Percentiles rank a stretch among this genome's conserved stretches.
phyloP scores from a whole-genome alignment of 2,888 invertebrate genomes.

The Gymnoscelis rufifasciata region DNA sequence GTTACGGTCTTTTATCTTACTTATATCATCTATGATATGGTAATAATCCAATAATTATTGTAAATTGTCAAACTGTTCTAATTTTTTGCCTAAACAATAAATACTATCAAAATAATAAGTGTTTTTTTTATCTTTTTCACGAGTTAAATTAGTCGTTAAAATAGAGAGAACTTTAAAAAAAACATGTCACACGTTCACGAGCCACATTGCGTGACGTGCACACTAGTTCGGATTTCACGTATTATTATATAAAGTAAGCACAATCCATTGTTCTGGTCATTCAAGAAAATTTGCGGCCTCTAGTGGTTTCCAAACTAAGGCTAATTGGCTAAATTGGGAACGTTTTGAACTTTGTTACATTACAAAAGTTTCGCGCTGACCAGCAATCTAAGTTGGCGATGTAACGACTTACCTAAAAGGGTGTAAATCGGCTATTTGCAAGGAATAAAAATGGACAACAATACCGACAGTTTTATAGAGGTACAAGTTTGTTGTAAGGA shows the following conservation, averaged over 20 bases:
- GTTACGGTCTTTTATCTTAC: too few relatives aligned
- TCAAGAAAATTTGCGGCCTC: constrained; percentile 26
- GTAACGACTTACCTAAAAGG: constrained; percentile 24
- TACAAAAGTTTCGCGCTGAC: constrained; percentile 49
- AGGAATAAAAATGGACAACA: not conserved
- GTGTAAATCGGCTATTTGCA: not conserved
- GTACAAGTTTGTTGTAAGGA: not conserved
- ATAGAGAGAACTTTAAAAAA: too few relatives aligned
- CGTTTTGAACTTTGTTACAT: constrained; percentile 50
- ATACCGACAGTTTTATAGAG: not conserved
- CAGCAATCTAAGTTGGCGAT: constrained; percentile 50
- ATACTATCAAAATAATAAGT: too few relatives aligned
- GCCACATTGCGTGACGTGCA: too few relatives aligned
- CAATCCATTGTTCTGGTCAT: constrained; percentile 1
- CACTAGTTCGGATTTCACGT: too few relatives aligned
- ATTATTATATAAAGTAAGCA: not conserved
- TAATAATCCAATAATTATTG: too few relatives aligned
- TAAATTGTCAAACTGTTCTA: too few relatives aligned
- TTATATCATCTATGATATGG: too few relatives aligned
- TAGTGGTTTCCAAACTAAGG: constrained; percentile 37
- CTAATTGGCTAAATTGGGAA: constrained; percentile 42
- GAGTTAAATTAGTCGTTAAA: too few relatives aligned
- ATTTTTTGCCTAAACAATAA: too few relatives aligned
- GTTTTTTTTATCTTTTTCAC: too few relatives aligned
- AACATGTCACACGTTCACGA: too few relatives aligned